Conservation (phyloP, 2,113 vertebrate genomes). For the Pionites leucogaster region DNA sequence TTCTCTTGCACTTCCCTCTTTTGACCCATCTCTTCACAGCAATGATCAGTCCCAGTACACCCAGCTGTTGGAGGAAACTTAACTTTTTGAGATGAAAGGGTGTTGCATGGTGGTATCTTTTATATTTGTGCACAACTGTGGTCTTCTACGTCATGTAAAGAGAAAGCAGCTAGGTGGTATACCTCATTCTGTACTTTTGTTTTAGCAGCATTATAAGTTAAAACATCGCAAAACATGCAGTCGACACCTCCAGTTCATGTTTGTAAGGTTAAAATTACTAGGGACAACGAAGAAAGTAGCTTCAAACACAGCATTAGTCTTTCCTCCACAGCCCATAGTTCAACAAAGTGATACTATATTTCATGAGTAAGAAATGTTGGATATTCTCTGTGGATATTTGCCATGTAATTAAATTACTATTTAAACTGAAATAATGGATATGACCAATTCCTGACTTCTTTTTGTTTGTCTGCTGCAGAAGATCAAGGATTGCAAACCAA, state of each 20-base stretch:
- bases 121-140: not conserved
- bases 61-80: not conserved
- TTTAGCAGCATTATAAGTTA: not conserved
- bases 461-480: not conserved
- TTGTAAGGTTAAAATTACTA: not conserved
- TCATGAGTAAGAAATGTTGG: not conserved
- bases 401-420: not conserved
- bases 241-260: not conserved
- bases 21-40: not conserved
- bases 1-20: not conserved
- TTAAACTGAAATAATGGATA: not conserved
- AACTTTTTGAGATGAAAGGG: not conserved
- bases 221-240: not conserved
- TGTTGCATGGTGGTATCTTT: not conserved
- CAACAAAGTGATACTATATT: not conserved
- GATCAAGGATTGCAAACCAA: not conserved
- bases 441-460: not conserved
- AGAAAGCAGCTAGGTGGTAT: not conserved
- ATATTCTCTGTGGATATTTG: not conserved
- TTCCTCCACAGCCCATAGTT: not conserved
- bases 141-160: not conserved
- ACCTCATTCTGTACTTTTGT: not conserved
- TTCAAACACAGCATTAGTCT: not conserved
- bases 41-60: rapidly evolving
- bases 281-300: not conserved